phyloP scores from a whole-genome alignment of 2,797 vertebrate species.

The Hydrophis major region DNA sequence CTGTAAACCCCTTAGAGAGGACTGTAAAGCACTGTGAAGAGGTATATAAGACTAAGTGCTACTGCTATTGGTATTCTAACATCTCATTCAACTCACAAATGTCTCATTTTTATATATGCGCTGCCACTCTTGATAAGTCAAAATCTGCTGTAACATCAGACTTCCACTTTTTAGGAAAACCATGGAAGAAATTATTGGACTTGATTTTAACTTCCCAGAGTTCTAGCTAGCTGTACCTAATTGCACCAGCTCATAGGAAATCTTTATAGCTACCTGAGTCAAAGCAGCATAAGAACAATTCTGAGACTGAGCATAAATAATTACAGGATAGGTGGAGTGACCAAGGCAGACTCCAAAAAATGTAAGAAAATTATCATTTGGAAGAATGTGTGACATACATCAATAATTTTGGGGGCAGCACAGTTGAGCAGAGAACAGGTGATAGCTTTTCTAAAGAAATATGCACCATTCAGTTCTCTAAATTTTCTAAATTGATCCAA shows the following conservation, averaged over 20 bases:
- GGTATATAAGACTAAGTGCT: no score
- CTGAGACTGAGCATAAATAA: background rate
- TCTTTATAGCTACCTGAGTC: background rate
- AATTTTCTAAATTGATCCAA: background rate
- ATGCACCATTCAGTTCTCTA: background rate
- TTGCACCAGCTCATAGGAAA: background rate
- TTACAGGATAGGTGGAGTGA: slow-evolving; percentile 18
- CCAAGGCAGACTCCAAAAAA: background rate
- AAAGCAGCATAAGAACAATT: background rate
- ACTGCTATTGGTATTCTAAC: background rate
- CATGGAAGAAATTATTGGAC: background rate
- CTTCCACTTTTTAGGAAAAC: background rate
- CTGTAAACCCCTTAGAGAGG: background rate
- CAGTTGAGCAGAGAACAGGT: background rate
- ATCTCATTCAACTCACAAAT: background rate
- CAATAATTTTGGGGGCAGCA: background rate
- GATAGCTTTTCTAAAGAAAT: background rate
- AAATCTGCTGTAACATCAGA: background rate
- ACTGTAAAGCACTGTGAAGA: background rate
- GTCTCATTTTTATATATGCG: background rate
- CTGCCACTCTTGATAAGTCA: background rate
- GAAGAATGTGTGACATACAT: background rate
- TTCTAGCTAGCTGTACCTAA: background rate
- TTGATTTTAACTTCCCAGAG: background rate
- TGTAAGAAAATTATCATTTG: background rate